A percentile compares a stretch with the other conserved stretches of the same genome.
These are phyloP conservation scores for Seira musarum DNA, from an alignment of 2,888 invertebrate species.

Conservation along the genomic window DNA sequence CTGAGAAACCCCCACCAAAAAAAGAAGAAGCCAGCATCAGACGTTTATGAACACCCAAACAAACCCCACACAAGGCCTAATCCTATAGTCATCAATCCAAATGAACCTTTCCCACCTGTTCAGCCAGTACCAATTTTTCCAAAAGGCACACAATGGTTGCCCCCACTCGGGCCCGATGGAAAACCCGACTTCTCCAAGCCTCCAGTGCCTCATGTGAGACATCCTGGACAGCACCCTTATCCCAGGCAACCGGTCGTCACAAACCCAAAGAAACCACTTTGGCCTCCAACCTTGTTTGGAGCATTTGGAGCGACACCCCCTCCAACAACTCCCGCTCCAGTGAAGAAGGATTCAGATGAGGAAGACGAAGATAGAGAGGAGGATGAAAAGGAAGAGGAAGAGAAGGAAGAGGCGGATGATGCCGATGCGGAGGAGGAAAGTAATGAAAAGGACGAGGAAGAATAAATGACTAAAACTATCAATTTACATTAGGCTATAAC, in stretches of 20 bases:
- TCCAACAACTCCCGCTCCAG: conserved; percentile 12
- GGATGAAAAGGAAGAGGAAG: conserved; percentile 24
- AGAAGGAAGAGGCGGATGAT: conserved; percentile 17
- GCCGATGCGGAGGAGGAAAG: conserved; percentile 18
- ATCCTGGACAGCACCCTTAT: conserved; percentile 58
- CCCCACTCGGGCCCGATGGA: conserved; percentile 31
- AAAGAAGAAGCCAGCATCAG: conserved; percentile 28
- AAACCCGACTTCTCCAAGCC: conserved; percentile 35
- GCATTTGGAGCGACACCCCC: conserved; percentile 29
- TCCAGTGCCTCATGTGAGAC: conserved; percentile 59
- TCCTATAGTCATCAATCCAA: conserved; percentile 52
- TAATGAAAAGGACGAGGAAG: conserved; percentile 12
- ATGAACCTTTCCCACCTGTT: conserved; percentile 61
- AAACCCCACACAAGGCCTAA: conserved; percentile 41
- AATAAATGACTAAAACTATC: too few species aligned
- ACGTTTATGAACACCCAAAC: too few species aligned
- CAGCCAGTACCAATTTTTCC: conserved; percentile 56
- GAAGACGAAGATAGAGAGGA: conserved; percentile 32
- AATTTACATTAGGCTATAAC: too few species aligned
- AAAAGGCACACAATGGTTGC: conserved; percentile 33
- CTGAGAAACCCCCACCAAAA: conserved; percentile 10
- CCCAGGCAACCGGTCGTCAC: conserved; percentile 57
- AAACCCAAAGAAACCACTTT: conserved; percentile 39
- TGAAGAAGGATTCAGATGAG: conserved; percentile 34
- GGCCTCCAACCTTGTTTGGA: conserved; percentile 29